Evolutionary conservation across 2,888 invertebrate species (phyloP).

Genomic region (Corythucha ciliata): DNA sequence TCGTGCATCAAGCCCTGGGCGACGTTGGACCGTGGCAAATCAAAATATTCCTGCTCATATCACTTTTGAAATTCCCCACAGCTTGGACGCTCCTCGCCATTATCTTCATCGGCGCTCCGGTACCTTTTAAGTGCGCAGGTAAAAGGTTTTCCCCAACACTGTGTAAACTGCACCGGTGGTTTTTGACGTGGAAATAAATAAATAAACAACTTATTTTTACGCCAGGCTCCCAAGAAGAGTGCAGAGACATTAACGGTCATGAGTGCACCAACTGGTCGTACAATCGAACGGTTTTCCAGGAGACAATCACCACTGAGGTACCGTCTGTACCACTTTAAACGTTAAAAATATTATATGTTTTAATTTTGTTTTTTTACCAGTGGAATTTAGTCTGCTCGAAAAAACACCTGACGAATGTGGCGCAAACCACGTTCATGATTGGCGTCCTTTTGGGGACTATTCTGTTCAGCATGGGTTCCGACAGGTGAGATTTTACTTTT

Average conservation of each 20-base stretch:
- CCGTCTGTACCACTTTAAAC: constrained; percentile 1
- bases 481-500: constrained; percentile 50
- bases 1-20: too few species aligned
- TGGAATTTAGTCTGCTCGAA: constrained; percentile 65
- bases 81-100: constrained; percentile 74
- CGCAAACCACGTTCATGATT: constrained; percentile 67
- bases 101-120: constrained; percentile 64
- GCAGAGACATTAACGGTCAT: constrained; percentile 23
- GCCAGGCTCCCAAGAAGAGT: constrained; percentile 23
- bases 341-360: background rate
- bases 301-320: constrained; percentile 57
- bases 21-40: constrained; percentile 56
- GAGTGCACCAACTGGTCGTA: constrained; percentile 44
- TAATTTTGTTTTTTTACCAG: constrained; percentile 42
- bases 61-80: constrained; percentile 64
- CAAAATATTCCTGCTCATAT: constrained; percentile 57
- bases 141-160: too few species aligned
- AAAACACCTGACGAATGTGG: constrained; percentile 58
- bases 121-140: constrained; percentile 47
- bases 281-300: constrained; percentile 55
- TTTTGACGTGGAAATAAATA: too few species aligned
- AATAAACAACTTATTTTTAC: too few species aligned
- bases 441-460: constrained; percentile 68
- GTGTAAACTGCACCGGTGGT: too few species aligned
- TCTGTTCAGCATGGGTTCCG: constrained; percentile 64